Evolutionary conservation across 64 coral and sea anemone species (phyloP).

Genomic region (Montipora capricornis): DNA sequence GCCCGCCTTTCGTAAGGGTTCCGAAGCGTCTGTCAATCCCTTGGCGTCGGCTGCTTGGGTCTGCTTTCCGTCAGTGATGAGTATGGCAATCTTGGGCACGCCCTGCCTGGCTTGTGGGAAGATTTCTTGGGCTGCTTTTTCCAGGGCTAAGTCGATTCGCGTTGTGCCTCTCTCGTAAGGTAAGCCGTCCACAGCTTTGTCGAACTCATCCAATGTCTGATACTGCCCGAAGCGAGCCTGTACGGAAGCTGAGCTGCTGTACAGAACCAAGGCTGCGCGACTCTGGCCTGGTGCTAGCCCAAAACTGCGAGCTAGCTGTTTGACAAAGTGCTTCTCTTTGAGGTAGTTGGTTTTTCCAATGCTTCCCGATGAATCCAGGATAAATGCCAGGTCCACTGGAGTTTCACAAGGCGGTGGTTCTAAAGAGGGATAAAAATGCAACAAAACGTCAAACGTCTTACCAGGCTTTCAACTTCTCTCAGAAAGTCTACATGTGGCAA

Average conservation of each 20-base stretch:
- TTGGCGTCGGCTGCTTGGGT: conserved; percentile 50
- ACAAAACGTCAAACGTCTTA: too few relatives aligned
- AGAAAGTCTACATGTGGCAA: too few relatives aligned
- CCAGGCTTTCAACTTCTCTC: too few relatives aligned
- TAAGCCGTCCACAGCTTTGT: background rate
- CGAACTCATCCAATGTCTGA: background rate
- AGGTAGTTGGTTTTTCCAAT: too few relatives aligned
- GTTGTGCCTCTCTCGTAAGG: background rate
- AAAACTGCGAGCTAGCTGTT: conserved; percentile 56
- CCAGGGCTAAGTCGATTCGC: conserved; percentile 16
- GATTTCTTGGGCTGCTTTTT: conserved; percentile 10
- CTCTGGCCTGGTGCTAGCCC: background rate
- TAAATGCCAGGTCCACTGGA: too few relatives aligned
- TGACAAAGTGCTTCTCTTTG: conserved; percentile 16
- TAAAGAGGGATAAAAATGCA: too few relatives aligned
- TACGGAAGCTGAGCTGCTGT: background rate
- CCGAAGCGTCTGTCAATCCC: background rate
- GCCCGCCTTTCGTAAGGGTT: conserved; percentile 9
- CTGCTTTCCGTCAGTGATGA: conserved; percentile 69
- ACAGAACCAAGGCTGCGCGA: background rate
- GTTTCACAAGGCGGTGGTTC: too few relatives aligned
- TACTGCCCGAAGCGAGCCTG: background rate
- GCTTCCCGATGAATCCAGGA: too few relatives aligned
- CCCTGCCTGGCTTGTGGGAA: conserved; percentile 34
- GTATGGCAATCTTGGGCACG: conserved; percentile 51